Evolutionary conservation across 2,888 invertebrate species (phyloP).

Genomic region (Melitaea athalia): DNA sequence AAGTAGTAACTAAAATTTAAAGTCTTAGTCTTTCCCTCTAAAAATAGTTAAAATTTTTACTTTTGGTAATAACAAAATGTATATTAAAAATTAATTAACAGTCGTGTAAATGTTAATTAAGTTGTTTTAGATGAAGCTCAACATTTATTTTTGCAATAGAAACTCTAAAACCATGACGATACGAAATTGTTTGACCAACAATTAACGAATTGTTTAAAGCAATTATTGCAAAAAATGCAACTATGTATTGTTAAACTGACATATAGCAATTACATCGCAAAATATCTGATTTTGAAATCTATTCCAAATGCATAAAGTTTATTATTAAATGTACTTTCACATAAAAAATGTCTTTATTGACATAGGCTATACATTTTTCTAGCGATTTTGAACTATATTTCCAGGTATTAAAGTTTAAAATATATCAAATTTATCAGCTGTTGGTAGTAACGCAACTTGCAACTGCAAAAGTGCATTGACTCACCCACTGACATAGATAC

Average conservation of each 20-base stretch:
- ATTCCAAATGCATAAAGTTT: neutral
- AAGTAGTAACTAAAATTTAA: too few relatives aligned
- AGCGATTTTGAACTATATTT: neutral
- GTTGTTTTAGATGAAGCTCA: neutral
- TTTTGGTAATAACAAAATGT: too few relatives aligned
- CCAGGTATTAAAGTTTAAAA: neutral
- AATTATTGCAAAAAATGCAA: slow-evolving; percentile 6
- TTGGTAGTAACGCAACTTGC: slow-evolving; percentile 29
- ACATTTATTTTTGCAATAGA: slow-evolving; percentile 1
- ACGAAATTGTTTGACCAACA: slow-evolving; percentile 7
- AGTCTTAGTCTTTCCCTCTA: too few relatives aligned
- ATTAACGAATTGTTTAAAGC: slow-evolving; percentile 11
- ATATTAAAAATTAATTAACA: neutral
- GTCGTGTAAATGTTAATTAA: neutral
- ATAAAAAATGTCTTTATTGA: neutral
- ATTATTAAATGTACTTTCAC: neutral
- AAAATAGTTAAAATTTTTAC: too few relatives aligned
- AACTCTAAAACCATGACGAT: slow-evolving; percentile 7
- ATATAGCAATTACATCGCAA: too few relatives aligned
- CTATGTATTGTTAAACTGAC: neutral
- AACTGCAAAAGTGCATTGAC: slow-evolving; percentile 61
- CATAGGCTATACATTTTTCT: neutral
- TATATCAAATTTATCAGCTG: slow-evolving; percentile 2
- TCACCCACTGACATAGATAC: slow-evolving; percentile 74
- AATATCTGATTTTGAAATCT: neutral